A percentile compares a stretch with the other conserved stretches of the same genome.
These are phyloP conservation scores for Arvicanthis niloticus DNA, from an alignment of 2,113 vertebrate species.

Conservation along the genomic window DNA sequence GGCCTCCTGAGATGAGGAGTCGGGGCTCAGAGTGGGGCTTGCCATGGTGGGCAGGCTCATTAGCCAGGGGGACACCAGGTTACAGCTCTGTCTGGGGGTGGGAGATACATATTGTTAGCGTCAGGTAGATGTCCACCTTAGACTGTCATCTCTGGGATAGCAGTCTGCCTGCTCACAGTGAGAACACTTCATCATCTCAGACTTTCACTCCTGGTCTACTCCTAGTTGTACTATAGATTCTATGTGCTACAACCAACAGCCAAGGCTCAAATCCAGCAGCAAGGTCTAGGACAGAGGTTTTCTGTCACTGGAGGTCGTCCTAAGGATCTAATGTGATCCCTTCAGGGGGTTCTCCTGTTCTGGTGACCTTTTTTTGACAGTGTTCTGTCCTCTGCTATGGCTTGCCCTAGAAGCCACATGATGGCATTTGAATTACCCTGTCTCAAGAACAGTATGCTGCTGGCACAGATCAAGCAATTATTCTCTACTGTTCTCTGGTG, in stretches of 20 bases:
- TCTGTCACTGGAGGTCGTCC: not conserved
- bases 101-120: not conserved
- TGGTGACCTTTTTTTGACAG: not conserved
- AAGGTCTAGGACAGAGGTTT: not conserved
- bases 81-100: conserved; percentile 63
- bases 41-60: conserved; percentile 87
- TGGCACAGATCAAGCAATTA: conserved; percentile 61
- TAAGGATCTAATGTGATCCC: not conserved
- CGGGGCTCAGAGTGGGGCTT: conserved; percentile 94
- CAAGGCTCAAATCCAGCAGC: not conserved
- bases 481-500: conserved; percentile 44
- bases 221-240: not conserved
- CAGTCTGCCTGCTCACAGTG: not conserved
- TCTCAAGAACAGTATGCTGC: conserved; percentile 68
- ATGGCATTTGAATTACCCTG: conserved; percentile 16
- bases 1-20: conserved; percentile 95
- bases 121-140: not conserved
- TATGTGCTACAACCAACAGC: not conserved
- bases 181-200: not conserved
- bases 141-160: not conserved
- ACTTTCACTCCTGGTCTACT: not conserved
- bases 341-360: not conserved
- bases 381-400: not conserved
- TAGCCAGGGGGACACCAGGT: not conserved
- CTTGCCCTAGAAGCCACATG: not conserved